Evolutionary conservation across 2,113 vertebrate species (phyloP).

Genomic region (Podocnemis expansa): DNA sequence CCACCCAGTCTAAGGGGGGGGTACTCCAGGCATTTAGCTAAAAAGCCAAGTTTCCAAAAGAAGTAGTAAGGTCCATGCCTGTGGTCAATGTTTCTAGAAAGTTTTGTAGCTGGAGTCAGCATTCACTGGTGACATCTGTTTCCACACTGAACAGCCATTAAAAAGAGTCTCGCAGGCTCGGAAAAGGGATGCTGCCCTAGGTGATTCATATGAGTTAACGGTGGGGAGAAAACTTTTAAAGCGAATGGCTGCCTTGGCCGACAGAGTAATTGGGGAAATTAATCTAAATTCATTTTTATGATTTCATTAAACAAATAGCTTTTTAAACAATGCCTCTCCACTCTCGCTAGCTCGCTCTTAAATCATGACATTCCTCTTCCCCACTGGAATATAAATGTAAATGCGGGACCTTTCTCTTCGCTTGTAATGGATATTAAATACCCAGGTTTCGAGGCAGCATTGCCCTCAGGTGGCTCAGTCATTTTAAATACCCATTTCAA

Average conservation of each 20-base stretch:
- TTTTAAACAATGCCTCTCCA: neutral
- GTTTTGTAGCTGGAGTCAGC: slow-evolving; percentile 51
- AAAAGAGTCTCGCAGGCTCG: neutral
- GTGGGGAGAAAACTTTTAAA: neutral
- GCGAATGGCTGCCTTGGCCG: neutral
- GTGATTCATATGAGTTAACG: neutral
- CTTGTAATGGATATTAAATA: neutral
- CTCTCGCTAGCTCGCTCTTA: neutral
- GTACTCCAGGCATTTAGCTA: rapidly evolving
- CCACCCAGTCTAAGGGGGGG: rapidly evolving
- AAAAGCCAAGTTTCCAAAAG: neutral
- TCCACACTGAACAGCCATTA: neutral
- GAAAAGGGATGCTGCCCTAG: neutral
- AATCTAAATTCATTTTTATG: neutral
- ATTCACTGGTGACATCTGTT: slow-evolving; percentile 60
- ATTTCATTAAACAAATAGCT: slow-evolving; percentile 25
- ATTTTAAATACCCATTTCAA: neutral
- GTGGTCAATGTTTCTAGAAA: neutral
- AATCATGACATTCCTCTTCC: neutral
- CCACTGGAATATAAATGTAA: neutral
- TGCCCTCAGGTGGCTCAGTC: neutral
- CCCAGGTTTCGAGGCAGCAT: neutral
- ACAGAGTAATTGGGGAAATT: rapidly evolving
- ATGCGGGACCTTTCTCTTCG: neutral
- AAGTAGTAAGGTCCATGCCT: neutral